Evolutionary conservation across 2,113 vertebrate species (phyloP), one percentile per base, ranked within the genome.

Genomic region (Hyperoodon ampullatus): DNA sequence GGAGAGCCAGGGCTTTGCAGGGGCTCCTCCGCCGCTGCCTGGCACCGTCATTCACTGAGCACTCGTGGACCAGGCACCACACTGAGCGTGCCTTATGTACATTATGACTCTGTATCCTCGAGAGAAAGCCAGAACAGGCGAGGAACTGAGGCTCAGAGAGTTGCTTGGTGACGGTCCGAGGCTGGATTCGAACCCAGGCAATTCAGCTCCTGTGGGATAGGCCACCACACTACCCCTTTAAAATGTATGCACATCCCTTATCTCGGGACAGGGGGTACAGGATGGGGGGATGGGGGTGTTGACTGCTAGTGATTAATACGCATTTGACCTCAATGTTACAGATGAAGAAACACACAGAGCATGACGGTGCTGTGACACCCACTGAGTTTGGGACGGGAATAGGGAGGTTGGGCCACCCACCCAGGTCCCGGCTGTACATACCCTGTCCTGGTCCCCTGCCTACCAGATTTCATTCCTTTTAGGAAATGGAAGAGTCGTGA

Each of bases 371-470:
- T 16, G 3, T 10, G 8, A 44, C 4, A 28, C 0, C 16, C 35
- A 1, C 0, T 1, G 55, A 44, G 28, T 44, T 1, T 63, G 44
- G 60, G 68, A 66, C 0, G 0, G n/a, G n/a, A 42, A 53, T 21
- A 33, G 63, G 78, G 23, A 50, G 30, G 39, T 1, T 10, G 3
- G 44, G 21, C 26, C 55, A 4, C 10, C 28, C 21, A 24, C 39
- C 35, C 24, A 10, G 55, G 65, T 19, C 35, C 63, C 15, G 0
- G 35, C 70, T 5, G 11, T n/a, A 23, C 5, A 3, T n/a, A 39
- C n/a, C 30, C n/a, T 81, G 23, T 18, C n/a, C 44, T 9, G 66
- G 55, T 16, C 44, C 53, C 55, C 28, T 55, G 78, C 23, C 81
- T 68, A 13, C 30, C 23, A 44, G n/a, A 44, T 58, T 30, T 47